phyloP scores from a whole-genome alignment of 2,797 vertebrate genomes.

The Channallabes apus region DNA sequence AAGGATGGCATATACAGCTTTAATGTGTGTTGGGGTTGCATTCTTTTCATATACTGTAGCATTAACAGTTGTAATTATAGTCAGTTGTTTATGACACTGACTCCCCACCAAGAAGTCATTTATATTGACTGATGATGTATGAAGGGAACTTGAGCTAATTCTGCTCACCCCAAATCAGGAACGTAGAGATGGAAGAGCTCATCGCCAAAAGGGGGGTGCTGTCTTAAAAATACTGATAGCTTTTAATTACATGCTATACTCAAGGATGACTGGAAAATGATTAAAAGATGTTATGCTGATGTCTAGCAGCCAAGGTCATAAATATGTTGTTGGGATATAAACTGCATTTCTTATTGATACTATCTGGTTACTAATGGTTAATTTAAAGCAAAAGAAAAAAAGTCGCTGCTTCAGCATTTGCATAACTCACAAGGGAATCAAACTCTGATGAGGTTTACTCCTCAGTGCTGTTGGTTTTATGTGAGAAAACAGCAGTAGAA shows the following conservation, averaged over 20 bases:
- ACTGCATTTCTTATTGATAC: background rate
- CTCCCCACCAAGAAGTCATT: background rate
- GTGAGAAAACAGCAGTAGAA: background rate
- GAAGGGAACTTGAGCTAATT: background rate
- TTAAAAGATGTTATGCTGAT: background rate
- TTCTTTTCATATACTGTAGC: background rate
- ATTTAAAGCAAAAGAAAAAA: background rate
- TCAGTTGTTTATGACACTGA: background rate
- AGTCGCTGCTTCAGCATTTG: background rate
- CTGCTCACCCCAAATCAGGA: background rate
- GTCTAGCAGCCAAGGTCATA: background rate
- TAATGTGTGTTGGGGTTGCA: background rate
- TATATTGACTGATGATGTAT: background rate
- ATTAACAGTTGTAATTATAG: background rate
- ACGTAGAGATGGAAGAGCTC: background rate
- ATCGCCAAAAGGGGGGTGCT: constrained; percentile 7
- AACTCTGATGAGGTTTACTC: background rate
- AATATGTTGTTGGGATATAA: background rate
- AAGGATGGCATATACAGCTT: background rate
- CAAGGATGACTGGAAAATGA: background rate
- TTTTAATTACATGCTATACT: background rate
- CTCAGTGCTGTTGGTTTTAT: background rate
- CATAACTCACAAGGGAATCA: background rate
- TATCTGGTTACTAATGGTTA: background rate
- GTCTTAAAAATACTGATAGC: background rate